A percentile compares a stretch with the other conserved stretches of the same genome.
Conservation (phyloP, 2,797 vertebrate species). For the Gobio occitaniae region DNA sequence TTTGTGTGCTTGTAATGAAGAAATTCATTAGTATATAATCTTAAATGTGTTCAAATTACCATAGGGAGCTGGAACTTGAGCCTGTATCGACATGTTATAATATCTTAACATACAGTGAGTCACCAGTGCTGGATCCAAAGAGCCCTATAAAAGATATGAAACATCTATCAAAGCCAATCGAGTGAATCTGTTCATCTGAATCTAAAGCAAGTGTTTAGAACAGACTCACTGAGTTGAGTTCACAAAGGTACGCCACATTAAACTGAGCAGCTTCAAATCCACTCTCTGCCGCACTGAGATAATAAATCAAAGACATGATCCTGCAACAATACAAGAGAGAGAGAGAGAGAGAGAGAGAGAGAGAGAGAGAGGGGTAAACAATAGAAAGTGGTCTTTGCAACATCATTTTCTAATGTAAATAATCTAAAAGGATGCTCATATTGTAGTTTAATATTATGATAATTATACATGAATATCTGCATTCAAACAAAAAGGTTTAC, state of each 20-base stretch:
- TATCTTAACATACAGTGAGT: constrained; percentile 75
- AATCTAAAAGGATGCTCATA: background rate
- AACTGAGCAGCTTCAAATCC: constrained; percentile 81
- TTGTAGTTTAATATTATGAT: constrained; percentile 2
- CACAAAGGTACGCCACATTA: constrained; percentile 80
- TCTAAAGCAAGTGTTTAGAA: constrained; percentile 1
- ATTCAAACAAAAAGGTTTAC: constrained; percentile 65
- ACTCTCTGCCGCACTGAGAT: constrained; percentile 78
- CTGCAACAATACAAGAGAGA: constrained; percentile 64
- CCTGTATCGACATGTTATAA: constrained; percentile 79
- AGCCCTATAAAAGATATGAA: constrained; percentile 61
- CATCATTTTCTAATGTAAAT: constrained; percentile 2
- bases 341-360: background rate
- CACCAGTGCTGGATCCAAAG: constrained; percentile 70
- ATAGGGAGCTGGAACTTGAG: constrained; percentile 72
- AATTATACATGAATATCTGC: background rate
- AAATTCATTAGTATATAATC: background rate
- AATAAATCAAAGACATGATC: constrained; percentile 77
- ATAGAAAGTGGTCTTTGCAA: background rate
- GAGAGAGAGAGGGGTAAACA: background rate
- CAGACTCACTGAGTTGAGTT: constrained; percentile 76
- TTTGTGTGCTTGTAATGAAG: too few species aligned
- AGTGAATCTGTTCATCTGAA: background rate
- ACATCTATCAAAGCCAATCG: background rate
- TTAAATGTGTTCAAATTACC: constrained; percentile 66